These are phyloP conservation scores for Eristalinus aeneus DNA, from an alignment of 2,888 invertebrate genomes.

Conservation along the genomic window DNA sequence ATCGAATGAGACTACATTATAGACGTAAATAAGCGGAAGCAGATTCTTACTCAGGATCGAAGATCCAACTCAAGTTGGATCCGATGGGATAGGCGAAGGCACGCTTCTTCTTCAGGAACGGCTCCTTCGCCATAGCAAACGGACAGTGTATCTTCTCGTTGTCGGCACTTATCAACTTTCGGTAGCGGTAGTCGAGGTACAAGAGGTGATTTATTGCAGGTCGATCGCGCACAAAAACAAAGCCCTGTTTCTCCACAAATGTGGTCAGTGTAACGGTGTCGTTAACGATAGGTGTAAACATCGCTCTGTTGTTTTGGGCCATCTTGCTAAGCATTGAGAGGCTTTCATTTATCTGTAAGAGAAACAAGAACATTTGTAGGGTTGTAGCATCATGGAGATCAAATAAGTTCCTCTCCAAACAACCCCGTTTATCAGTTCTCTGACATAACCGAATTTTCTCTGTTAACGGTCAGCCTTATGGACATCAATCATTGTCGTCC, in stretches of 20 bases:
- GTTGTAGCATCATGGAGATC: background rate
- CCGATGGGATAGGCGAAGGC: conserved; percentile 87
- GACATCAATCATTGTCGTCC: background rate
- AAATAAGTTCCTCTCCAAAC: background rate
- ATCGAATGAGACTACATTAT: conserved; percentile 68
- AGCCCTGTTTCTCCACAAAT: conserved; percentile 81
- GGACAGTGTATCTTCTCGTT: conserved; percentile 87
- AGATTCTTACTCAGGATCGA: conserved; percentile 86
- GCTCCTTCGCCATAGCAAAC: conserved; percentile 87
- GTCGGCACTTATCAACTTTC: conserved; percentile 82
- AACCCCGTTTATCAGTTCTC: background rate
- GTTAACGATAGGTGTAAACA: conserved; percentile 78
- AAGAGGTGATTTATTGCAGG: conserved; percentile 86
- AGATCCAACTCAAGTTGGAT: conserved; percentile 83
- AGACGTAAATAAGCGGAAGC: background rate
- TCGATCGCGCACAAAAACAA: conserved; percentile 86
- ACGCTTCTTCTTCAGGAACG: conserved; percentile 85
- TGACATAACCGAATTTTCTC: background rate
- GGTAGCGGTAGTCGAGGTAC: conserved; percentile 85
- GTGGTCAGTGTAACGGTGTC: conserved; percentile 80
- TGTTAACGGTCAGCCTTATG: background rate
- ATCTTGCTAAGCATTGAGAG: conserved; percentile 77
- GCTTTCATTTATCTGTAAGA: conserved; percentile 77
- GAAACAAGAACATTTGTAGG: background rate
- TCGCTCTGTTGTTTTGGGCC: conserved; percentile 77